Evolutionary conservation across 2,113 vertebrate species (phyloP).

Genomic region (Phalacrocorax carbo): DNA sequence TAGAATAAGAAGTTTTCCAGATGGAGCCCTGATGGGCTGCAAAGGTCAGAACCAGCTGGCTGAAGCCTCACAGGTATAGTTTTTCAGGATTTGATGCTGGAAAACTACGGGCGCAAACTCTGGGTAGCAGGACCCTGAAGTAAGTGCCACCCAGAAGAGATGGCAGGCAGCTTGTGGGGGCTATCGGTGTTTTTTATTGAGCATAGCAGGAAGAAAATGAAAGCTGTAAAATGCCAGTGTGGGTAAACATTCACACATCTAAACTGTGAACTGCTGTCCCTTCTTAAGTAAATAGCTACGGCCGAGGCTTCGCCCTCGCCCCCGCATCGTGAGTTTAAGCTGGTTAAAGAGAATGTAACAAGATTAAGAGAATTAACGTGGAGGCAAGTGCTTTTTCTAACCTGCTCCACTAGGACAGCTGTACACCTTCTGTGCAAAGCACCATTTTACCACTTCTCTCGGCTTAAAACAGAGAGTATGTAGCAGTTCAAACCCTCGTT

Average conservation of each 20-base stretch:
- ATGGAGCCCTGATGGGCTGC: background rate
- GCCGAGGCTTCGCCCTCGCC: background rate
- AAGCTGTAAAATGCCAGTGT: slow-evolving; percentile 28
- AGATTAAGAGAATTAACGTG: background rate
- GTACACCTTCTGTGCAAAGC: background rate
- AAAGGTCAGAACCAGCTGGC: background rate
- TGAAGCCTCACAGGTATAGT: background rate
- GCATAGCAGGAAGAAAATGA: slow-evolving; percentile 19
- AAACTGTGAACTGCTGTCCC: slow-evolving; percentile 2
- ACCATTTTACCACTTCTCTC: background rate
- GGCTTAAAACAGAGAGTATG: background rate
- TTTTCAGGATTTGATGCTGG: background rate
- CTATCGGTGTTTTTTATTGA: background rate
- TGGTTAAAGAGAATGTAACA: slow-evolving; percentile 48
- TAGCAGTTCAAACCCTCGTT: background rate
- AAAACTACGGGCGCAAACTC: background rate
- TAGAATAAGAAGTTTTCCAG: background rate
- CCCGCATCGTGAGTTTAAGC: background rate
- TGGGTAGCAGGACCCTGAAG: background rate
- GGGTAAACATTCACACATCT: slow-evolving; percentile 23
- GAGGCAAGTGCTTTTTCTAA: background rate
- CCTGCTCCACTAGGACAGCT: background rate
- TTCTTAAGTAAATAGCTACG: slow-evolving; percentile 30
- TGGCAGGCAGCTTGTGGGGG: background rate
- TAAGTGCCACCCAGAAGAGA: background rate